Conservation (phyloP, 2,797 vertebrate species). For the Melanotaenia trifasciata region DNA sequence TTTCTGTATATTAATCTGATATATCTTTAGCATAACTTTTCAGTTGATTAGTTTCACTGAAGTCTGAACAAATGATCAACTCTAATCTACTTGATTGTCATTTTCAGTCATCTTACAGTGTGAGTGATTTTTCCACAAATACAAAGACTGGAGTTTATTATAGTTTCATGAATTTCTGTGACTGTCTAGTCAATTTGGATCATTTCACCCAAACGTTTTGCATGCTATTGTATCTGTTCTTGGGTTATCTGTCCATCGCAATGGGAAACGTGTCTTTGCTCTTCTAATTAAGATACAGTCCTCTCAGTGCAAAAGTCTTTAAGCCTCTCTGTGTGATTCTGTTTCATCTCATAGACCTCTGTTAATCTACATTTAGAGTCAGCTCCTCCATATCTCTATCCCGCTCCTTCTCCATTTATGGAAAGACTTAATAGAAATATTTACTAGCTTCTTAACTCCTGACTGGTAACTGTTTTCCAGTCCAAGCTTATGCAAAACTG, state of each 20-base stretch:
- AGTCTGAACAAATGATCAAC: neutral
- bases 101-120: neutral
- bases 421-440: constrained; percentile 41
- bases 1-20: neutral
- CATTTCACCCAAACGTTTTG: neutral
- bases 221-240: constrained; percentile 10
- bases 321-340: constrained; percentile 59
- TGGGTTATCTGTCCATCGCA: constrained; percentile 28
- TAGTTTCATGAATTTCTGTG: neutral
- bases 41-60: neutral
- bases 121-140: constrained; percentile 1
- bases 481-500: constrained; percentile 39
- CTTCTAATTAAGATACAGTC: constrained; percentile 63
- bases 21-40: neutral
- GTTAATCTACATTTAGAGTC: constrained; percentile 65
- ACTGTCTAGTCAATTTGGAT: neutral
- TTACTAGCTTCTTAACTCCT: constrained; percentile 34
- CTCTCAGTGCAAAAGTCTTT: constrained; percentile 52
- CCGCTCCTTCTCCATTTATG: constrained; percentile 22
- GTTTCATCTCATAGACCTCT: constrained; percentile 46
- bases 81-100: constrained; percentile 5
- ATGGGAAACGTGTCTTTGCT: constrained; percentile 52
- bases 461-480: constrained; percentile 38
- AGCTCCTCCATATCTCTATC: constrained; percentile 4
- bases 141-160: neutral